phyloP scores from a whole-genome alignment of 1,140 invertebrate species.

The Anastrepha obliqua region DNA sequence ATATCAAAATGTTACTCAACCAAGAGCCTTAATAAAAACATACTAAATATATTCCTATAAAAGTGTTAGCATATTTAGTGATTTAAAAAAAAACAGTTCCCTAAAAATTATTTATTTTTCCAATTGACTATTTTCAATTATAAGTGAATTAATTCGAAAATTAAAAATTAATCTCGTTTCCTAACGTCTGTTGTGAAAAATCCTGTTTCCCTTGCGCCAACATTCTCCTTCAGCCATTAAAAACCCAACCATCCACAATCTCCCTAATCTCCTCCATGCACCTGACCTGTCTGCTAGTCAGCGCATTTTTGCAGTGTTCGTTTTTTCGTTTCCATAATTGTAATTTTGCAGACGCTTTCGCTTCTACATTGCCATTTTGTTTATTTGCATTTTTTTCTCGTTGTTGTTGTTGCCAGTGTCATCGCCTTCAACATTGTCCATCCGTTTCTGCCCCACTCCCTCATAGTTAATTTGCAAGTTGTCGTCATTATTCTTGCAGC shows the following conservation, averaged over 20 bases:
- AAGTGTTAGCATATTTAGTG: too few relatives aligned
- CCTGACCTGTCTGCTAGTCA: conserved; percentile 11
- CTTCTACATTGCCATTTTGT: conserved; percentile 37
- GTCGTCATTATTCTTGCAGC: conserved; percentile 23
- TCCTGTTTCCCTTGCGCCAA: not conserved
- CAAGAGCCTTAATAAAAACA: too few relatives aligned
- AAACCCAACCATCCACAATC: not conserved
- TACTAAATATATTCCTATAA: too few relatives aligned
- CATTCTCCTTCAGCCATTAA: not conserved
- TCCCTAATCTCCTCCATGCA: not conserved
- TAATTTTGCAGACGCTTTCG: conserved; percentile 54
- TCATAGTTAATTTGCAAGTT: not conserved
- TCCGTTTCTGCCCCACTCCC: not conserved
- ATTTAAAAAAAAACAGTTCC: too few relatives aligned
- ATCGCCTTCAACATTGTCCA: not conserved
- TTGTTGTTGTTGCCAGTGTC: conserved; percentile 18
- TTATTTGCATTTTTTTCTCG: conserved; percentile 18
- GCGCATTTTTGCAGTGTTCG: not conserved
- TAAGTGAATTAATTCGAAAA: too few relatives aligned
- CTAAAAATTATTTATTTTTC: too few relatives aligned
- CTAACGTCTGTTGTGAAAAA: not conserved
- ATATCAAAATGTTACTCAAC: too few relatives aligned
- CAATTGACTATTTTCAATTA: too few relatives aligned
- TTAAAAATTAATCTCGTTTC: too few relatives aligned
- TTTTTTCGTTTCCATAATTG: not conserved